These are phyloP conservation scores for Holacanthella duospinosa DNA, from an alignment of 2,888 invertebrate genomes.

Conservation along the genomic window DNA sequence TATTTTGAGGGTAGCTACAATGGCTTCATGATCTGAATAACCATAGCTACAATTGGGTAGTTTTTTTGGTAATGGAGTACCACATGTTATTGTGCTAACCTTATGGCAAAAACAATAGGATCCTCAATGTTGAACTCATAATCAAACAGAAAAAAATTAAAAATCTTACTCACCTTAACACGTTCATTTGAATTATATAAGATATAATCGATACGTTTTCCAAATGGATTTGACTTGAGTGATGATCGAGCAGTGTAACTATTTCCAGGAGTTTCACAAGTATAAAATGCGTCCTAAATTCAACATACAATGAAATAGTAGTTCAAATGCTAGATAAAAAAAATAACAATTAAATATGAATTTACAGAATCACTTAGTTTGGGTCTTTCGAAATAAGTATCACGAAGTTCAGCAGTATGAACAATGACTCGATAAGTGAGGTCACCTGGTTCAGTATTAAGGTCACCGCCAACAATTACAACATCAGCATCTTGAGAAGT, in stretches of 20 bases:
- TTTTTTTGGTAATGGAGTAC: slow-evolving; percentile 60
- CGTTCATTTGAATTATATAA: slow-evolving; percentile 49
- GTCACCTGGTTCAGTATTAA: slow-evolving; percentile 83
- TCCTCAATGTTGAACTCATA: slow-evolving; percentile 1
- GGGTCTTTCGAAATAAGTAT: slow-evolving; percentile 28
- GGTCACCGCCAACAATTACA: slow-evolving; percentile 81
- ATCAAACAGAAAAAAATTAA: neutral
- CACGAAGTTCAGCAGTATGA: slow-evolving; percentile 35
- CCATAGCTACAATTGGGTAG: slow-evolving; percentile 63
- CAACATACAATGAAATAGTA: slow-evolving; percentile 4
- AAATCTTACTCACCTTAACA: slow-evolving; percentile 26
- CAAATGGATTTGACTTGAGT: slow-evolving; percentile 52
- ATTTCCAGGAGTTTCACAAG: slow-evolving; percentile 69
- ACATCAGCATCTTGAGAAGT: slow-evolving; percentile 69
- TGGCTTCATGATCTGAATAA: slow-evolving; percentile 84
- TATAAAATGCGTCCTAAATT: slow-evolving; percentile 48
- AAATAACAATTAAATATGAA: neutral
- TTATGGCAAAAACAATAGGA: slow-evolving; percentile 32
- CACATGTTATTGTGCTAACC: slow-evolving; percentile 49
- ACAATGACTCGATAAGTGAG: slow-evolving; percentile 58
- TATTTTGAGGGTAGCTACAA: slow-evolving; percentile 50
- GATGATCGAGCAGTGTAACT: slow-evolving; percentile 58
- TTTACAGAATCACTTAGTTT: slow-evolving; percentile 17
- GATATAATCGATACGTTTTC: slow-evolving; percentile 88
- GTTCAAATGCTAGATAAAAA: slow-evolving; percentile 3